Base-by-base conservation (phyloP, 2,888 invertebrate genomes). In the Drosophila mimica region DNA sequence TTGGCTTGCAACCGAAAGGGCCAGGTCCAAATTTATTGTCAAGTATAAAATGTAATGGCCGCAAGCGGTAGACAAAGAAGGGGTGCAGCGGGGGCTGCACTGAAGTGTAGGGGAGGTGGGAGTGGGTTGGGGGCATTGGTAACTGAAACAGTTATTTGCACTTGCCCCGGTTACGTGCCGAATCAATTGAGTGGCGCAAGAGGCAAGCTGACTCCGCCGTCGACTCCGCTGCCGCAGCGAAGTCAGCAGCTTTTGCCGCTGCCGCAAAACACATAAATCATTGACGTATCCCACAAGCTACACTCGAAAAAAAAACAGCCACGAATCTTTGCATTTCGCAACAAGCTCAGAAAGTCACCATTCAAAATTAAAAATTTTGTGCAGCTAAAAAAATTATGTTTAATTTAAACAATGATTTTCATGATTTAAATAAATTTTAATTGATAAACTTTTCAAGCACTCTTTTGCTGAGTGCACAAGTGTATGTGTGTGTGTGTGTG, bases 131-230 rank as follows among this genome's bases (percentile, higher is more conserved):
- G 49, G 48, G 25, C 3, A 15, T 13, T 49, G 48, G 67, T 54
- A 67, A 79, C 77, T 82, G 82, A 85, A 86, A 88, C 85, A 85
- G 88, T 86, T 89, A 89, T 89, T 89, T 89, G 88, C 85, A 86
- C 90, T 85, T 87, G 85, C 74, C 85, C 77, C 72, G 82, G 74
- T 70, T 89, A 84, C 84, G 84, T 84, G 84, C 88, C 86, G 88
- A 86, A 89, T 89, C 85, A 86, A 86, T 86, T 89, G 85, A 82
- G 80, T 82, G 75, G 66, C 64, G 76, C 38, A 36, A 40, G 20
- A 17, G 36, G 25, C 5, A 25, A 34, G 36, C 25, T 34, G 34
- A 54, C 17, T 25, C 34, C 54, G 70, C 65, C 54, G 54, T 28
- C 3, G 34, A 33, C 20, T 34, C 13, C 53, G 25, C 25, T 11